A percentile compares a stretch with the other conserved stretches of the same genome.
phyloP scores from a whole-genome alignment of 2,888 invertebrate species.

The Lysandra bellargus region DNA sequence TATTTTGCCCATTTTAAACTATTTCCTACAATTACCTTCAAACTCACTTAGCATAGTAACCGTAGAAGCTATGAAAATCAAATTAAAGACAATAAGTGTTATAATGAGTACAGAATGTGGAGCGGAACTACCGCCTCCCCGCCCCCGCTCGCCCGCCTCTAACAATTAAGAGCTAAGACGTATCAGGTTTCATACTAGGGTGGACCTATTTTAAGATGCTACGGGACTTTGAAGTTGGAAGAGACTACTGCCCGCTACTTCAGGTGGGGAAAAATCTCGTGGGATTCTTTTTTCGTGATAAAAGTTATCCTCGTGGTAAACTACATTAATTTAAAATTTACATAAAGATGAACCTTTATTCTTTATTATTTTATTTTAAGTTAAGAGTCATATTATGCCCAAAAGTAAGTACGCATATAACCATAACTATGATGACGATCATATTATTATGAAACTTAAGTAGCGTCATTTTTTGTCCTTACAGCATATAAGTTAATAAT shows the following conservation, averaged over 20 bases:
- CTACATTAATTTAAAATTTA: no score
- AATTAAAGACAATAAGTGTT: constrained; percentile 24
- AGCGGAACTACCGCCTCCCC: constrained; percentile 6
- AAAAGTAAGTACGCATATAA: no score
- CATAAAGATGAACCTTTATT: no score
- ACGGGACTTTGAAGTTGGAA: background rate
- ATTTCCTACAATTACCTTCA: background rate
- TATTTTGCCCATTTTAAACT: background rate
- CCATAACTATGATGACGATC: no score
- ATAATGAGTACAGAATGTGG: constrained; percentile 26
- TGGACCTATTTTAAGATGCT: background rate
- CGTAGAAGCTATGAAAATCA: constrained; percentile 8
- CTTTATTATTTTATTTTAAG: no score
- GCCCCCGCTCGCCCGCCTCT: constrained; percentile 2
- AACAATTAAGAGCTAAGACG: constrained; percentile 15
- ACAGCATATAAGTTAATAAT: background rate
- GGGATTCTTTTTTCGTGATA: no score
- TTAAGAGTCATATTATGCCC: no score
- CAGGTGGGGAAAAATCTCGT: no score
- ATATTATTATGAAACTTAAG: background rate
- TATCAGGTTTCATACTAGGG: constrained; percentile 11
- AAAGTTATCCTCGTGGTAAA: no score
- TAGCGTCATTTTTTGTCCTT: background rate
- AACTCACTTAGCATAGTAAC: background rate
- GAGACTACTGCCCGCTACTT: background rate